A percentile compares a stretch with the other conserved stretches of the same genome.
Conservation (phyloP, 2,113 vertebrate species). For the Chloropsis cyanopogon region DNA sequence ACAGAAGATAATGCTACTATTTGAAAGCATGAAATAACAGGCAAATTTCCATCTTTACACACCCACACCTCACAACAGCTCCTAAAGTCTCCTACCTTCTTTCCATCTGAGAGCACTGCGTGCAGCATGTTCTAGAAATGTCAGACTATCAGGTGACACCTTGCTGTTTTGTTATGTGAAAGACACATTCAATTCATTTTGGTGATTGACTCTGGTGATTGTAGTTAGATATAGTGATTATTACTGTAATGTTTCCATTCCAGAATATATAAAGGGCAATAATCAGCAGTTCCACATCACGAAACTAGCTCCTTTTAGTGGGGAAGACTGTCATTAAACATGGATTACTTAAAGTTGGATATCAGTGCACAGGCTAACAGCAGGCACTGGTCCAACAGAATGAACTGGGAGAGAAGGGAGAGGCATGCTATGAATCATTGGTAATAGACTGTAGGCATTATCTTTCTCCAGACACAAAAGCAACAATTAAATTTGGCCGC, state of each 20-base stretch:
- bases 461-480: conserved; percentile 34
- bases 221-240: neutral
- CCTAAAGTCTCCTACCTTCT: neutral
- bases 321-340: neutral
- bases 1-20: neutral
- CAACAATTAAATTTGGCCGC: conserved; percentile 32
- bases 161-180: neutral
- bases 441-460: neutral
- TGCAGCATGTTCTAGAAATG: neutral
- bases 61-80: neutral
- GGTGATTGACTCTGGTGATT: conserved; percentile 1
- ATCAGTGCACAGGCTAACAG: neutral
- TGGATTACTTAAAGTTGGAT: neutral
- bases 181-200: neutral
- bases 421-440: conserved; percentile 37
- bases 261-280: neutral
- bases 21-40: neutral
- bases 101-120: neutral
- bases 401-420: neutral
- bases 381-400: neutral
- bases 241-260: neutral
- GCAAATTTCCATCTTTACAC: neutral
- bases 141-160: neutral
- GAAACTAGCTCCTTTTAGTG: neutral
- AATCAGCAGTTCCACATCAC: neutral